These are phyloP conservation scores for Campoletis raptor DNA, from an alignment of 2,888 invertebrate genomes.

Conservation along the genomic window DNA sequence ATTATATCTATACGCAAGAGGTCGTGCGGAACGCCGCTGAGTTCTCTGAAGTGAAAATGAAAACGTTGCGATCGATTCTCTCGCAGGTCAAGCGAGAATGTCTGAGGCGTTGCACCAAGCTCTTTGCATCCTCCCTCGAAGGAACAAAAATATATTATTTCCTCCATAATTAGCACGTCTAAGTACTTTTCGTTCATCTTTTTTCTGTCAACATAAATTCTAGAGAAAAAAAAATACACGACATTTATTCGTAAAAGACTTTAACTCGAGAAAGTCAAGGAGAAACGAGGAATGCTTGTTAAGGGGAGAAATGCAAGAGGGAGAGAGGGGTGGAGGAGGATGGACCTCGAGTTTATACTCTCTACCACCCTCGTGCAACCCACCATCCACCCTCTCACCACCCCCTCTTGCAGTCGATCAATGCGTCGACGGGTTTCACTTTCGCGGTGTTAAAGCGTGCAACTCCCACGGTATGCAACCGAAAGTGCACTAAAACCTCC, in stretches of 20 bases:
- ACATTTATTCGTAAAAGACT: conserved; percentile 34
- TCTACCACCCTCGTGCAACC: conserved; percentile 69
- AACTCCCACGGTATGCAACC: conserved; percentile 70
- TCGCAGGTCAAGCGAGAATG: conserved; percentile 68
- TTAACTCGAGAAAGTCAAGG: conserved; percentile 77
- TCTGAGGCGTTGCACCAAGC: conserved; percentile 67
- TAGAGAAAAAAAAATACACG: background rate
- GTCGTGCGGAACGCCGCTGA: conserved; percentile 58
- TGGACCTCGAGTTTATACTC: conserved; percentile 80
- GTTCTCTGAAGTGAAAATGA: conserved; percentile 70
- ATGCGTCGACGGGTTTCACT: conserved; percentile 85
- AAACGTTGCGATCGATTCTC: conserved; percentile 67
- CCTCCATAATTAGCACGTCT: background rate
- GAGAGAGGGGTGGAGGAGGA: conserved; percentile 82
- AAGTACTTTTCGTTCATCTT: background rate
- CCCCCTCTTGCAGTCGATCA: conserved; percentile 86
- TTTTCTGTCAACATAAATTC: background rate
- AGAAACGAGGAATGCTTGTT: conserved; percentile 79
- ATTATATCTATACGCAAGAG: conserved; percentile 40
- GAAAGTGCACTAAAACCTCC: conserved; percentile 54
- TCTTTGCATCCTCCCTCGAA: conserved; percentile 54
- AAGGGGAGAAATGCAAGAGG: conserved; percentile 85
- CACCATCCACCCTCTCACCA: conserved; percentile 85
- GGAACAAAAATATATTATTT: background rate
- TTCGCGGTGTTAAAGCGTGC: conserved; percentile 84